These are phyloP conservation scores for Bujurquina vittata DNA, from an alignment of 2,113 vertebrate species.

Conservation along the genomic window DNA sequence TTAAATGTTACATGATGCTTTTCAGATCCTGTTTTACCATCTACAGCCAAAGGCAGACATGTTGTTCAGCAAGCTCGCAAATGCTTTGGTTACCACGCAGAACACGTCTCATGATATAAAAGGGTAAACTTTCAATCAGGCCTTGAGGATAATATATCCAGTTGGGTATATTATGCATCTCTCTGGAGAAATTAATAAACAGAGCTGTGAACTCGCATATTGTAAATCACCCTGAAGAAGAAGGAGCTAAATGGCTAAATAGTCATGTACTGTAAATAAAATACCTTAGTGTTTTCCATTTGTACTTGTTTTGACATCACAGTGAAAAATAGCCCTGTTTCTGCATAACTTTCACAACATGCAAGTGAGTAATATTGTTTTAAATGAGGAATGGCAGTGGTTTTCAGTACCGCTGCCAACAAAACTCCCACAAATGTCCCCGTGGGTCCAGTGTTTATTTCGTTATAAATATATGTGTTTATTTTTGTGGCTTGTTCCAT, in stretches of 20 bases:
- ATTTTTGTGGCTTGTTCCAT: constrained; percentile 48
- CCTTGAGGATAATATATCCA: constrained; percentile 5
- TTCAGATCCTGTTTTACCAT: not conserved
- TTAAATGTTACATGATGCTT: not conserved
- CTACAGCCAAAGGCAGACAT: not conserved
- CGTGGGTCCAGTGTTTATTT: constrained; percentile 53
- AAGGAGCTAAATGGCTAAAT: constrained; percentile 27
- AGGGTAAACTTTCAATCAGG: not conserved
- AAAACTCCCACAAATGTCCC: constrained; percentile 45
- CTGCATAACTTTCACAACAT: constrained; percentile 20
- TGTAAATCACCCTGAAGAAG: constrained; percentile 26
- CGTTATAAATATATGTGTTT: constrained; percentile 57
- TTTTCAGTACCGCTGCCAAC: constrained; percentile 53
- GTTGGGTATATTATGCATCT: not conserved
- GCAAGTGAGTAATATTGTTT: constrained; percentile 55
- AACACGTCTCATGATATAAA: constrained; percentile 7
- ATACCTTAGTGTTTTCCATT: constrained; percentile 26
- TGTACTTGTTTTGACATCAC: constrained; percentile 36
- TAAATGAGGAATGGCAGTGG: constrained; percentile 59
- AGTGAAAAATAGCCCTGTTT: not conserved
- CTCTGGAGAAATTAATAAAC: constrained; percentile 32
- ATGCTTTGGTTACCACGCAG: constrained; percentile 11
- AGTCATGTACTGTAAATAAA: constrained; percentile 22
- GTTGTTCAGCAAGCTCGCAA: not conserved
- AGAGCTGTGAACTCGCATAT: not conserved